A percentile compares a stretch with the other conserved stretches of the same genome.
These are phyloP conservation scores for Ryuthela nishihirai DNA, from an alignment of 2,888 invertebrate genomes.

Conservation along the genomic window DNA sequence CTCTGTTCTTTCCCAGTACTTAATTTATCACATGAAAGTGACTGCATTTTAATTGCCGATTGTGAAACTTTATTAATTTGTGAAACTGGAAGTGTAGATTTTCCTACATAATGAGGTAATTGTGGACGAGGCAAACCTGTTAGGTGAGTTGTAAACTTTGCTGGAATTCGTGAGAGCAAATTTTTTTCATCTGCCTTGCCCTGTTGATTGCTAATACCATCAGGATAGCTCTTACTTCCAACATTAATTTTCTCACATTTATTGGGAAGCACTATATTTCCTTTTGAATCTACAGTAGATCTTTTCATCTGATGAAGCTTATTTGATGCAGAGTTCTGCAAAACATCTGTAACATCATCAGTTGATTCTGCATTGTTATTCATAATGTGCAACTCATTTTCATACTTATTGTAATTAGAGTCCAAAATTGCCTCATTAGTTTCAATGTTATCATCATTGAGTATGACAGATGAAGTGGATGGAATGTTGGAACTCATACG, in stretches of 20 bases:
- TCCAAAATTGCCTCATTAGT: slow-evolving; percentile 3
- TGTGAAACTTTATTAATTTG: slow-evolving; percentile 6
- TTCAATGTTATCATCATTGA: slow-evolving; percentile 7
- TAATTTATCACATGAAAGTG: background rate
- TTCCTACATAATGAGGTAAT: slow-evolving; percentile 10
- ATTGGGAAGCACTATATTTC: slow-evolving; percentile 9
- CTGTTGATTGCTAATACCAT: slow-evolving; percentile 20
- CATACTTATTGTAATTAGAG: slow-evolving; percentile 20
- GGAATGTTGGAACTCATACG: slow-evolving; percentile 29
- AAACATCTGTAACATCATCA: background rate
- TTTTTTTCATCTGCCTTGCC: slow-evolving; percentile 7
- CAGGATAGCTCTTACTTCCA: slow-evolving; percentile 25
- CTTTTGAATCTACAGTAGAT: slow-evolving; percentile 1
- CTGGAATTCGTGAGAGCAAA: slow-evolving; percentile 12
- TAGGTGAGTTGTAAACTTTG: slow-evolving; percentile 14
- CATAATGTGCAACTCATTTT: slow-evolving; percentile 24
- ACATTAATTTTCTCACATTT: slow-evolving; percentile 16
- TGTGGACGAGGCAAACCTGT: slow-evolving; percentile 30
- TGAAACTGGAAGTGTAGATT: slow-evolving; percentile 5
- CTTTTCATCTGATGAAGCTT: slow-evolving; percentile 5
- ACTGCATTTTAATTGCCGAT: slow-evolving; percentile 2
- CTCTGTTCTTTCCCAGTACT: background rate
- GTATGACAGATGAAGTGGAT: slow-evolving; percentile 7
- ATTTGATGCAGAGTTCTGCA: slow-evolving; percentile 13
- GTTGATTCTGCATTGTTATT: slow-evolving; percentile 28